These are phyloP conservation scores for Malacoctenus gilli DNA, from an alignment of 2,797 vertebrate species.

Conservation along the genomic window DNA sequence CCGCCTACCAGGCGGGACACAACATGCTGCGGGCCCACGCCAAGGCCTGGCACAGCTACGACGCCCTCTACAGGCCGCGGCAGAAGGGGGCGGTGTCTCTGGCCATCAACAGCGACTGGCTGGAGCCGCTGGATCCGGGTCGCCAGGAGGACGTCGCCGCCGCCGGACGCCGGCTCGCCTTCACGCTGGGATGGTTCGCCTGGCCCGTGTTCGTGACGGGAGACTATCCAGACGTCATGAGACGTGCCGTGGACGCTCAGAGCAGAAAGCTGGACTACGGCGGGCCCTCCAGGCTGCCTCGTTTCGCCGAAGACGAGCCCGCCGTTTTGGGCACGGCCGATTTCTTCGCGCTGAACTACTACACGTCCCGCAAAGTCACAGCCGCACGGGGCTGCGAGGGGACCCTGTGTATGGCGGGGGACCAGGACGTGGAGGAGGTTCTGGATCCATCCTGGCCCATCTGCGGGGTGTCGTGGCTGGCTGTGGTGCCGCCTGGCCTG, in stretches of 20 bases:
- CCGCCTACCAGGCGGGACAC: constrained; percentile 79
- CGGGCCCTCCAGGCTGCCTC: constrained; percentile 72
- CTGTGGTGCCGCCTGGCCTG: constrained; percentile 80
- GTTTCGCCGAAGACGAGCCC: constrained; percentile 78
- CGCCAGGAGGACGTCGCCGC: constrained; percentile 74
- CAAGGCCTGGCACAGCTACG: constrained; percentile 84
- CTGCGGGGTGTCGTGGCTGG: constrained; percentile 79
- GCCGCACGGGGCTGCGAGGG: constrained; percentile 39
- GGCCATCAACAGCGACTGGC: constrained; percentile 81
- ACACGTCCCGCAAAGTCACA: constrained; percentile 81
- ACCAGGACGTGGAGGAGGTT: constrained; percentile 70
- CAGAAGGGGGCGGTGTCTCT: constrained; percentile 80
- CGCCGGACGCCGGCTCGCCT: constrained; percentile 73
- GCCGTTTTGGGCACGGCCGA: constrained; percentile 81
- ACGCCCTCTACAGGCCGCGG: constrained; percentile 70
- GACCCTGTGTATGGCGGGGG: constrained; percentile 60
- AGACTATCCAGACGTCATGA: constrained; percentile 84
- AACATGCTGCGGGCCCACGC: constrained; percentile 84
- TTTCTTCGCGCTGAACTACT: constrained; percentile 89
- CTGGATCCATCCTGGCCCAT: constrained; percentile 82
- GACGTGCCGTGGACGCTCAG: constrained; percentile 72
- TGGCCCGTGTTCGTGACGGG: constrained; percentile 85
- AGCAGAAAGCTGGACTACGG: constrained; percentile 73
- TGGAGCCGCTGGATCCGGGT: constrained; percentile 72
- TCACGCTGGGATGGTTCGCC: constrained; percentile 83